Percentiles rank a stretch among this genome's conserved stretches.
Evolutionary conservation across 2,797 vertebrate genomes (phyloP).

Genomic region (Clarias pachynema): DNA sequence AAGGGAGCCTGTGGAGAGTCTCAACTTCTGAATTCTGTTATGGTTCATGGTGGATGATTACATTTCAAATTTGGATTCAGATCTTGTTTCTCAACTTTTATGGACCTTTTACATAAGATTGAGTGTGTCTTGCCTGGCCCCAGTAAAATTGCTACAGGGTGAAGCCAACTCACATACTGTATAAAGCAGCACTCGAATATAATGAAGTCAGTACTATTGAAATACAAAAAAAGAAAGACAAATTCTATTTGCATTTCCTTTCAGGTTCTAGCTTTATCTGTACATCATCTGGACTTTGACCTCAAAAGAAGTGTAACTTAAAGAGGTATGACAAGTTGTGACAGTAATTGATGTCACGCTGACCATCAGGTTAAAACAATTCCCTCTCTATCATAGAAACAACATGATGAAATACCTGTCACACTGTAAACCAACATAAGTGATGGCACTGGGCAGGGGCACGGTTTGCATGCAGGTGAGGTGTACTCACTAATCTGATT

Average conservation of each 20-base stretch:
- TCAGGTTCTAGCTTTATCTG: background rate
- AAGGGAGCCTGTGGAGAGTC: constrained; percentile 55
- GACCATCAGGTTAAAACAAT: constrained; percentile 55
- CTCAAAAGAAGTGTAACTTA: constrained; percentile 27
- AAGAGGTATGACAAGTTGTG: constrained; percentile 43
- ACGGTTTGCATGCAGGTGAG: constrained; percentile 51
- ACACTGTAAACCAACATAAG: constrained; percentile 52
- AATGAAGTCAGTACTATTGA: constrained; percentile 41
- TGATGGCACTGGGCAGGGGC: constrained; percentile 52
- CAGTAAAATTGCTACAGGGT: constrained; percentile 31
- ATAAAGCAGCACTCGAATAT: constrained; percentile 36
- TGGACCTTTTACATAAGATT: constrained; percentile 57
- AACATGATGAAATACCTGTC: constrained; percentile 57
- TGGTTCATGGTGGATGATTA: constrained; percentile 57
- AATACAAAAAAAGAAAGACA: constrained; percentile 20
- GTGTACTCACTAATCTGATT: constrained; percentile 58
- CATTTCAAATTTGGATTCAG: constrained; percentile 59
- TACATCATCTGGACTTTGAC: constrained; percentile 35
- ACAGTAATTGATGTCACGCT: constrained; percentile 40
- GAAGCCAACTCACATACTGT: constrained; percentile 38
- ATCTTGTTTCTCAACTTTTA: constrained; percentile 54
- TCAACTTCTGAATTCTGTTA: constrained; percentile 52
- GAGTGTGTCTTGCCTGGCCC: constrained; percentile 51
- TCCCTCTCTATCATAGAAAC: constrained; percentile 53
- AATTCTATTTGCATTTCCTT: constrained; percentile 7